Conservation (phyloP, 2,797 vertebrate genomes). For the Danio choprae region DNA sequence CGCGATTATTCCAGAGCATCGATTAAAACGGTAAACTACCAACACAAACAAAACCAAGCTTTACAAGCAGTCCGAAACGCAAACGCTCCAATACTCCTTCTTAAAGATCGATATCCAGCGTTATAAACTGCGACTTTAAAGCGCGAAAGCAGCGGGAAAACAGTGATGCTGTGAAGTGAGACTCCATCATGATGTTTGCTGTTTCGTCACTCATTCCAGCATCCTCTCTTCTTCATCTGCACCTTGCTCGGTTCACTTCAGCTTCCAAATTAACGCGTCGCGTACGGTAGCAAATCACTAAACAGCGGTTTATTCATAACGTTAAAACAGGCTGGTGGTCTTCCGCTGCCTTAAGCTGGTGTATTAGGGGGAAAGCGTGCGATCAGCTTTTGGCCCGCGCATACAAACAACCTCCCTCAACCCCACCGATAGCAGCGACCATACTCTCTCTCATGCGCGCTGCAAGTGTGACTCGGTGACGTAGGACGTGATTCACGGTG, state of each 20-base stretch:
- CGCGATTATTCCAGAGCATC: neutral
- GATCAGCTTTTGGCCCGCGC: conserved; percentile 8
- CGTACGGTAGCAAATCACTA: neutral
- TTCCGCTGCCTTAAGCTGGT: neutral
- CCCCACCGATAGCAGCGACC: neutral
- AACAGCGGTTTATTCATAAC: neutral
- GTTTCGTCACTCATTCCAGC: neutral
- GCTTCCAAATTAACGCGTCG: neutral
- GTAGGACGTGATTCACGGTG: conserved; percentile 25
- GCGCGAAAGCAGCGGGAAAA: neutral
- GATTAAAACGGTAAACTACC: neutral
- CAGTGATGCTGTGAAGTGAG: conserved; percentile 23
- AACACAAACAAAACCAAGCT: neutral
- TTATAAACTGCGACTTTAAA: neutral
- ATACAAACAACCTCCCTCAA: neutral
- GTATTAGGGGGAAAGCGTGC: neutral
- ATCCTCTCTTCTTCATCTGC: conserved; percentile 15
- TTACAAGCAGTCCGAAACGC: neutral
- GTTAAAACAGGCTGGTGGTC: neutral
- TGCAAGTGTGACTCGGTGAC: conserved; percentile 31
- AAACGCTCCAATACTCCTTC: neutral
- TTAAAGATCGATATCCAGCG: neutral
- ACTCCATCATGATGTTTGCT: conserved; percentile 24
- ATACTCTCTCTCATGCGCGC: conserved; percentile 19
- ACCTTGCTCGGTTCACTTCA: neutral